phyloP scores from a whole-genome alignment of 2,797 vertebrate species.

The Philypnodon macrostomus region DNA sequence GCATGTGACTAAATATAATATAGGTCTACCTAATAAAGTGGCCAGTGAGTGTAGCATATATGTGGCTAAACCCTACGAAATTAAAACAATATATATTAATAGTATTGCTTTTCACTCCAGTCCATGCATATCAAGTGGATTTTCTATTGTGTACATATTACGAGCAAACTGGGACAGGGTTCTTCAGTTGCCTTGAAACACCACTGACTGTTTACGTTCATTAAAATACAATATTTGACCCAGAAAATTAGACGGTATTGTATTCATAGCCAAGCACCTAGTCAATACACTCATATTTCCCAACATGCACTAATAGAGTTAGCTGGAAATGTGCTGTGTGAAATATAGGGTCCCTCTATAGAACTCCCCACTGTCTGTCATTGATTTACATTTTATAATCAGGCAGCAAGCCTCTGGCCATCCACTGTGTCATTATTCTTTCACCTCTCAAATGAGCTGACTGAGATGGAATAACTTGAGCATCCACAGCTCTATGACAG shows the following conservation, averaged over 20 bases:
- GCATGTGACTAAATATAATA: too few species aligned
- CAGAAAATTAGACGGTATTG: not conserved
- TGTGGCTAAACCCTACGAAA: too few species aligned
- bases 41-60: too few species aligned
- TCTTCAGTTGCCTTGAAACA: conserved; percentile 2
- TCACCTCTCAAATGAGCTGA: too few species aligned
- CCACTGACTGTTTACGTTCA: conserved; percentile 6
- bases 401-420: conserved; percentile 10
- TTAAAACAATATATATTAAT: too few species aligned
- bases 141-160: conserved; percentile 4
- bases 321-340: conserved; percentile 1
- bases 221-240: not conserved
- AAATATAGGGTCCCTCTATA: conserved; percentile 8
- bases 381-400: conserved; percentile 13
- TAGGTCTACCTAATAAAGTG: too few species aligned
- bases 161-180: not conserved
- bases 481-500: not conserved
- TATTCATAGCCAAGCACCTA: conserved; percentile 6
- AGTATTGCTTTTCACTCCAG: too few species aligned
- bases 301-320: not conserved
- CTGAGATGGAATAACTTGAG: not conserved
- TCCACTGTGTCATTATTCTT: conserved; percentile 15
- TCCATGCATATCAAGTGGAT: too few species aligned
- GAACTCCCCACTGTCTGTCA: conserved; percentile 3
- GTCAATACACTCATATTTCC: not conserved